Percentiles rank a stretch among this genome's conserved stretches.
Conservation (phyloP, 2,888 invertebrate genomes). For the Allolobophora icterica region DNA sequence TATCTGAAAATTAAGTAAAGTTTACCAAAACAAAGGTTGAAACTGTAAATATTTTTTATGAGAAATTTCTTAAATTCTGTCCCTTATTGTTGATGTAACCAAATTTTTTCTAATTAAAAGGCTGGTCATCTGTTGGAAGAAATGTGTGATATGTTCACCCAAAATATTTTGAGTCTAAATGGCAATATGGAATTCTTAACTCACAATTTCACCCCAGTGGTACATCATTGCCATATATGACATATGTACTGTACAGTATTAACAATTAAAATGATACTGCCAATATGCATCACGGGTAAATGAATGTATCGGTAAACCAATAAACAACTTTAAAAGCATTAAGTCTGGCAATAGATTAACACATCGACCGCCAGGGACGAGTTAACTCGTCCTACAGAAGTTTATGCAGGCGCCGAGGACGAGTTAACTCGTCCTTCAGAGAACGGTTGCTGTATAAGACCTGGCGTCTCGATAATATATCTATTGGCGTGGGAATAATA, state of each 20-base stretch:
- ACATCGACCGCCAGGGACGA: no score
- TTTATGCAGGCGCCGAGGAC: no score
- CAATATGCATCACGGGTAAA: neutral
- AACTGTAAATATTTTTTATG: neutral
- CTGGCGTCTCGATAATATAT: no score
- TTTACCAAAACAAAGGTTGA: neutral
- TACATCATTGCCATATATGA: neutral
- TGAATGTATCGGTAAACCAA: neutral
- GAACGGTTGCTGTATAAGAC: no score
- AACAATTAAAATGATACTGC: neutral
- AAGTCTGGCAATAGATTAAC: neutral
- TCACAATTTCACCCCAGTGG: neutral
- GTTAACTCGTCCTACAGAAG: no score
- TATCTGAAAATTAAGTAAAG: neutral
- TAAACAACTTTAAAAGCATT: conserved; percentile 6
- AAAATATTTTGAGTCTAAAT: neutral
- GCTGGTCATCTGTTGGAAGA: neutral
- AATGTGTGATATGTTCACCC: neutral
- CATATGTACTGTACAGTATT: neutral
- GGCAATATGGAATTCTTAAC: neutral
- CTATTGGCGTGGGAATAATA: no score
- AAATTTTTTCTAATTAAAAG: neutral
- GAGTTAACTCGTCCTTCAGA: no score
- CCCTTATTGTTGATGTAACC: neutral
- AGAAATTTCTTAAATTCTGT: neutral